Base-by-base conservation (phyloP, 2,888 invertebrate species). In the Rhogogaster chlorosoma region DNA sequence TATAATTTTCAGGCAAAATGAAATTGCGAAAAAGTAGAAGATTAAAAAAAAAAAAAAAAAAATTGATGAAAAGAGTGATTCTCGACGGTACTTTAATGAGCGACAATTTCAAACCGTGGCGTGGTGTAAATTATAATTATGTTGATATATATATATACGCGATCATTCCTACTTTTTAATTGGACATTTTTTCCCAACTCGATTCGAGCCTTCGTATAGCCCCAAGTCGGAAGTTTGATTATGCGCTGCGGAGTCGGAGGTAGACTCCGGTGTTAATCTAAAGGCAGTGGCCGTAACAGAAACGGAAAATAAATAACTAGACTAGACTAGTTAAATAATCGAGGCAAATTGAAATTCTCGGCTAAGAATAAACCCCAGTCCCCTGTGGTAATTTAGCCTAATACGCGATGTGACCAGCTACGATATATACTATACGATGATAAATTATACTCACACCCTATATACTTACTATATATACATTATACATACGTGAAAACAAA, bases 271-370 rank as follows among this genome's bases (percentile, higher is more conserved):
- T 32, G 38, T 38, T 32, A 29, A 71, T 71, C 26, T 42, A 42
- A 9, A n/a, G 73, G 42, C 77, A 77, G 45, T 36, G 32, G 49
- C 49, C 77, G 77, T 18, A 42, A 36, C 49, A 77, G 77, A 77
- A 77, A 45, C 29, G 49, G 32, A 53, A 49, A 53, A 77, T 77
- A 77, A 77, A 77, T 53, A 53, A 77, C 53, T 77, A 53, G 26
- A 77, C 53, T 73, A 49, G 77, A 53, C 77, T 77, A 32, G 77
- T 77, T 77, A 77, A 77, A 77, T 77, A 77, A 77, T 77, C 77
- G 53, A 53, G 32, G 77, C 32, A 77, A 77, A 77, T 77, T 77
- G 29, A 53, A 77, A 77, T 77, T 77, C 61, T 61, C 61, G 61
- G 18, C 75, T 36, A 29, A 36, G 10, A 42, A 75, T 36, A 75